Evolutionary conservation across 2,888 invertebrate species (phyloP), one percentile per base, ranked within the genome.

Genomic region (Ochlodes sylvanus): DNA sequence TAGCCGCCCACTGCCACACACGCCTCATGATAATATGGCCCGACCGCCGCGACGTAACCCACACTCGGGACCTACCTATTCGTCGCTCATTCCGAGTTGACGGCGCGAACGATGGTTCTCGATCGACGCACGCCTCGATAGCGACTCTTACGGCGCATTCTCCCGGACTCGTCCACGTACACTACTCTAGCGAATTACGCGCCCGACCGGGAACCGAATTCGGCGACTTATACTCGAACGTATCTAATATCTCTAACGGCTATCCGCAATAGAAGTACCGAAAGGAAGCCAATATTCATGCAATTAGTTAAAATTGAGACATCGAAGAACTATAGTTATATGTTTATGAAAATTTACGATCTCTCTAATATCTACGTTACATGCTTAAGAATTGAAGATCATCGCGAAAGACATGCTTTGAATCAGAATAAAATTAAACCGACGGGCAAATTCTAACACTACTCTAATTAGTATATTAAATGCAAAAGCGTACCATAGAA

Each of bases 1-100:
- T 91, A 93, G 78, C 90, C 89, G 85, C 88, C 92, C 90, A 92
- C 91, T 92, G 91, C 87, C 90, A 90, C 89, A 90, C 89, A 89
- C 87, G 88, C 87, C 86, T 82, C 83, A 84, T 85, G 47, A 76
- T 80, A 81, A 72, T 79, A 75, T 54, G 56, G 42, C 71, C 76
- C 76, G 77, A 76, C 72, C 75, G 72, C 75, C 64, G 73, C 73
- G 73, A 76, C 72, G 72, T 75, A 71, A 75, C 71, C 58, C 75
- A 69, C 64, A 73, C 71, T 75, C 69, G 69, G 54, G 78, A 87
- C 90, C 91, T 89, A 89, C 89, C 90, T 88, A 88, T 75, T 76
- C 68, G 69, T 63, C 65, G 73, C 69, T 55, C 63, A 54, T 65
- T 68, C 63, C 17, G 60, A 27, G 12, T 63, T 50, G 34, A 54